Evolutionary conservation across 2,113 vertebrate genomes (phyloP).

Genomic region (Neofelis nebulosa): DNA sequence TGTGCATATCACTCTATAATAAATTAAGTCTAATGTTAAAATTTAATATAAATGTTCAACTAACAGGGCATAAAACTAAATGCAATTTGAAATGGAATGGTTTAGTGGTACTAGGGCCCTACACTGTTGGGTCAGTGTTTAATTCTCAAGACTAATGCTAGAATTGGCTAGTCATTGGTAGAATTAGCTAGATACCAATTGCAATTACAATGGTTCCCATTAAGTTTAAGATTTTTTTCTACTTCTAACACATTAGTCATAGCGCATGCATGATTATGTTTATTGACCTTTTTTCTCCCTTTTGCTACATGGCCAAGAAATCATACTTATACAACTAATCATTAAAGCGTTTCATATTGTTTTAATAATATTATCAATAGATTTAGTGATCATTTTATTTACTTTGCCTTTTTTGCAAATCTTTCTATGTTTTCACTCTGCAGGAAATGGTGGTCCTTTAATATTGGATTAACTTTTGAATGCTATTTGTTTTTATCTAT

Average conservation of each 20-base stretch:
- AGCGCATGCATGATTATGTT: conserved; percentile 61
- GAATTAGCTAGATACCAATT: neutral
- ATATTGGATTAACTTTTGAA: conserved; percentile 77
- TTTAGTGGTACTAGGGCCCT: neutral
- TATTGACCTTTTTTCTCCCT: conserved; percentile 67
- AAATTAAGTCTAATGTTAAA: conserved; percentile 50
- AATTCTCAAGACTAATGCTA: neutral
- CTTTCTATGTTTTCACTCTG: conserved; percentile 76
- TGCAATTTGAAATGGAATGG: conserved; percentile 1
- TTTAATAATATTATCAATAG: conserved; percentile 69
- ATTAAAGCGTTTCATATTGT: conserved; percentile 63
- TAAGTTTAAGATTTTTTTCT: conserved; percentile 39
- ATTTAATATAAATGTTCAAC: conserved; percentile 53
- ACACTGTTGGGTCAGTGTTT: conserved; percentile 13
- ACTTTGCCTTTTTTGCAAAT: conserved; percentile 78
- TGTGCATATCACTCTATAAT: conserved; percentile 12
- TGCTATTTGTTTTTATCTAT: conserved; percentile 76
- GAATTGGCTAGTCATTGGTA: conserved; percentile 12
- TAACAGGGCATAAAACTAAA: conserved; percentile 53
- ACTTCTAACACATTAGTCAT: conserved; percentile 57
- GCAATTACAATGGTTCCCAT: conserved; percentile 37
- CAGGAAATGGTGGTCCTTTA: conserved; percentile 77
- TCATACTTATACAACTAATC: conserved; percentile 75
- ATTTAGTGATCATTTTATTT: conserved; percentile 76
- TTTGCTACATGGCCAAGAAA: conserved; percentile 74